These are phyloP conservation scores for Subanguina moxae DNA, from an alignment of 1,140 invertebrate genomes.

Conservation along the genomic window DNA sequence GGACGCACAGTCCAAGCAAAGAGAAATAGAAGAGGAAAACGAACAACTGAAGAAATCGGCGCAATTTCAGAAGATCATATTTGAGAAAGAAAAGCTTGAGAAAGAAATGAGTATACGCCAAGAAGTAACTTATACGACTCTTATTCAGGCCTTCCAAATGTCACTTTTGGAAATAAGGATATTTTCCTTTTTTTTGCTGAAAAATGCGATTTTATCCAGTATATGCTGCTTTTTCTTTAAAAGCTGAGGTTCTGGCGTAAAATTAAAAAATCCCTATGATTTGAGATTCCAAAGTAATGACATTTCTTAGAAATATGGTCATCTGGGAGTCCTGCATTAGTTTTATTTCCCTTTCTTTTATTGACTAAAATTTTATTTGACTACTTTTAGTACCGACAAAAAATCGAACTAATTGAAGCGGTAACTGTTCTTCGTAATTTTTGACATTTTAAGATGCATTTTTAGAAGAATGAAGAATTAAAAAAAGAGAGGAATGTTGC, in stretches of 20 bases:
- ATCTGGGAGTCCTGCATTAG: too few species aligned
- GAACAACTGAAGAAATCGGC: not conserved
- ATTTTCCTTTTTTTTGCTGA: too few species aligned
- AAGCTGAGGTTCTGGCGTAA: too few species aligned
- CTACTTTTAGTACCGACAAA: not conserved
- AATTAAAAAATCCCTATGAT: too few species aligned
- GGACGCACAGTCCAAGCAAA: not conserved
- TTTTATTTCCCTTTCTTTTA: too few species aligned
- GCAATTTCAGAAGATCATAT: not conserved
- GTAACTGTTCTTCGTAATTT: not conserved
- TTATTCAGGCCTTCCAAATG: too few species aligned
- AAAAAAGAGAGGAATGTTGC: not conserved
- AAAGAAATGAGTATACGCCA: slow-evolving; percentile 2
- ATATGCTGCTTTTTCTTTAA: too few species aligned
- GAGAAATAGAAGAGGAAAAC: not conserved
- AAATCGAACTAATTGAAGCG: not conserved
- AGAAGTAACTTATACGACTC: not conserved
- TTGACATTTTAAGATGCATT: not conserved
- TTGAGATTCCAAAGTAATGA: too few species aligned
- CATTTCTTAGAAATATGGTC: too few species aligned
- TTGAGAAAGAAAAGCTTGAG: not conserved
- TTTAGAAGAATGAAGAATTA: not conserved
- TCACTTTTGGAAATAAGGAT: too few species aligned
- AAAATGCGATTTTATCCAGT: too few species aligned
- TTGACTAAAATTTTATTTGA: too few species aligned